Evolutionary conservation across 2,888 invertebrate species (phyloP), one percentile per base, ranked within the genome.

Genomic region (Mythimna loreyi): DNA sequence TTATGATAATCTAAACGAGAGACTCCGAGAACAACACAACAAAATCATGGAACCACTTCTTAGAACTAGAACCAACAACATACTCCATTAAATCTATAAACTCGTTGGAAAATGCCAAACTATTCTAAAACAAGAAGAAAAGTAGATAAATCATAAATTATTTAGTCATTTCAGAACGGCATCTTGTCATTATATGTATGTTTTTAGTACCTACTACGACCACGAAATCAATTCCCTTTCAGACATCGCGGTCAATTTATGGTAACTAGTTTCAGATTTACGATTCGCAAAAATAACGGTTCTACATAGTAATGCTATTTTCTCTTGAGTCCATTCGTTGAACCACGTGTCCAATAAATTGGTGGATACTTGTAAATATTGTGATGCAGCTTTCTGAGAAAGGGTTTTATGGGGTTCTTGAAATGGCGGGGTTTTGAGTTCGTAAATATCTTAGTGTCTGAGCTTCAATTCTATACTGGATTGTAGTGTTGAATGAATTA

Each of bases 191-290:
- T 80, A 76, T 73, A 49, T 68, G 71, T 75, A 56, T 68, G 71
- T 36, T 78, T 81, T 82, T 75, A 77, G 60, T 70, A 69, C 40
- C 6, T 16, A 40, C 79, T 76, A 71, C 65, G 78, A 72, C 65
- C 58, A 73, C 73, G 80, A 87, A 90, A 89, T 90, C 89, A 87
- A 91, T 89, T 90, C 85, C 79, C 81, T 81, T 67, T 68, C 79
- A 83, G 85, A 87, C 89, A 83, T 82, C 81, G 76, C 77, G 80
- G 78, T 80, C 87, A 87, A 91, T 92, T 90, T 91, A 91, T 89
- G 88, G 87, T 90, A 89, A 90, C 89, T 87, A 89, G 87, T 86
- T 89, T 87, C 82, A 86, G 86, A 85, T 91, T 92, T 89, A 90
- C 87, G 89, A 88, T 88, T 85, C 75, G 80, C 73, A 80, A 87